phyloP scores from a whole-genome alignment of 2,797 vertebrate genomes.

The Squalus acanthias region DNA sequence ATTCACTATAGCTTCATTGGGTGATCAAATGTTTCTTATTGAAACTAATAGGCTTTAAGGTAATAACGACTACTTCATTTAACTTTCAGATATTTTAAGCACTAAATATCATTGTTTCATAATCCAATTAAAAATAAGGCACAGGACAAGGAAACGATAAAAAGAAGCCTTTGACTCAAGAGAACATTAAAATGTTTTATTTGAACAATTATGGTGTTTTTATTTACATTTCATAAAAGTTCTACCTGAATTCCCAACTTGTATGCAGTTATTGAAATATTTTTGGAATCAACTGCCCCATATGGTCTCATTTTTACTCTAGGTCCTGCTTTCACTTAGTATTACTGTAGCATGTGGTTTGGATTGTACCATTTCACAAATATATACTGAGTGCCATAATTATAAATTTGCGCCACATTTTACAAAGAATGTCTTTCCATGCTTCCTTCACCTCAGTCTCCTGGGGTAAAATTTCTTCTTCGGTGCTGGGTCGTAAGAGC shows the following conservation, averaged over 20 bases:
- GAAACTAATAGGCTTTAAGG: not conserved
- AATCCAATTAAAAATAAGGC: too few relatives aligned
- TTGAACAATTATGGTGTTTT: not conserved
- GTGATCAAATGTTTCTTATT: not conserved
- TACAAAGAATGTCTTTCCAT: not conserved
- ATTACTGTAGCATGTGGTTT: constrained; percentile 3
- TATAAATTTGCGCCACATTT: not conserved
- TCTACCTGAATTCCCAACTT: not conserved
- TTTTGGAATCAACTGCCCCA: not conserved
- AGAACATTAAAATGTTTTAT: not conserved
- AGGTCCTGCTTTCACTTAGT: constrained; percentile 23
- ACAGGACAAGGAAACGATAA: too few relatives aligned
- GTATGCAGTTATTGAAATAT: not conserved
- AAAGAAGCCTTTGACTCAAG: too few relatives aligned
- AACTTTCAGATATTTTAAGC: not conserved
- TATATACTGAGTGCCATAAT: not conserved
- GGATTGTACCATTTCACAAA: constrained; percentile 2
- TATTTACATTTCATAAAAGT: not conserved
- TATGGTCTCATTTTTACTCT: not conserved
- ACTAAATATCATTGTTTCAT: not conserved
- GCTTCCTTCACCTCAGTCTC: not conserved
- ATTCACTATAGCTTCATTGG: not conserved
- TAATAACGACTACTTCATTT: not conserved
- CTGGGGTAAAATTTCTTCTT: not conserved
- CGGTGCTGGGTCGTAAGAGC: not conserved